Base-by-base conservation (phyloP, 2,113 vertebrate species). In the Atrichornis clamosus region DNA sequence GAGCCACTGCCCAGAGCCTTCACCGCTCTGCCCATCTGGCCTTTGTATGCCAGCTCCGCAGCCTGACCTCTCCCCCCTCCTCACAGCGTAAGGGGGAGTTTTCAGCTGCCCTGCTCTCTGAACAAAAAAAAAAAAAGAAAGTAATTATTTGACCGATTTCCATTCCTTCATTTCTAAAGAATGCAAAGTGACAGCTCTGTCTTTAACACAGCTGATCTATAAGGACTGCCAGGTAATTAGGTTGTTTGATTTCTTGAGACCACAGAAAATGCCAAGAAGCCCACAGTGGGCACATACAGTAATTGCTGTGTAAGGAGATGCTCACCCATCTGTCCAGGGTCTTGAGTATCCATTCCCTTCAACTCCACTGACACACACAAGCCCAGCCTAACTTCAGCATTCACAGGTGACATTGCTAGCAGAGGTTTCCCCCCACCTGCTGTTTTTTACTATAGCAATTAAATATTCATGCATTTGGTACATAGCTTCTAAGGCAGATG, bases 261-360 rank as follows among this genome's bases (percentile, higher is more conserved):
- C 60, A 30, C 37, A 79, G 84, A 75, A 59, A 63, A 72, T 72
- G 47, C 7, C 56, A 63, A 55, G 84, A 52, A 89, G 69, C 35
- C 52, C 80, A 60, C 0, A 0, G 33, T 30, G 37, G 58, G 37
- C n/a, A 42, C 41, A 22, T 44, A 79, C 0, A 0, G 7, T 64
- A 56, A 75, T 56, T 69, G 69, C 77, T 87, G 13, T 2, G 32
- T 49, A 64, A 84, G 47, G 82, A 80, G 69, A 89, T 49, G 81
- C 41, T 95, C 44, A 41, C 46, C n/a, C 69, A 41, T 84, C 80
- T 91, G 80, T 13, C 88, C 76, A 46, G 50, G 73, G 35, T 6
- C 56, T 35, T 42, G 37, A 42, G n/a, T 32, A 32, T 47, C 64
- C 37, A n/a, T 27, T 63, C 41, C 30, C 37, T 74, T 13, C 19